phyloP scores from a whole-genome alignment of 2,113 vertebrate genomes.

The Alaudala cheleensis region DNA sequence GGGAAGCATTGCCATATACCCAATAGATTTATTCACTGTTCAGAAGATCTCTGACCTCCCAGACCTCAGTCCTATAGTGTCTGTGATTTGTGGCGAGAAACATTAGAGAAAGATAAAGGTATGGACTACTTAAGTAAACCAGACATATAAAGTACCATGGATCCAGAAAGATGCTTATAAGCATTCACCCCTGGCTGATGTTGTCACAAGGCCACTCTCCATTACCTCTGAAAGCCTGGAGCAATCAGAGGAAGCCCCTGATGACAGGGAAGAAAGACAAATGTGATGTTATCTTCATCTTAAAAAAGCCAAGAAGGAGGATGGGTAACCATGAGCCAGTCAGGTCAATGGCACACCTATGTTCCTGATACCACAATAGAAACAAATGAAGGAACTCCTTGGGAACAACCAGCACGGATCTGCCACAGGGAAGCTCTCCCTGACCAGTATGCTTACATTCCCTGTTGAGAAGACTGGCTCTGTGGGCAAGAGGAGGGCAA shows the following conservation, averaged over 20 bases:
- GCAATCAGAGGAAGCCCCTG: not conserved
- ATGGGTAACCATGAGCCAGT: not conserved
- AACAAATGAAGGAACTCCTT: not conserved
- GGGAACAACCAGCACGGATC: not conserved
- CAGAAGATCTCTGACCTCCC: not conserved
- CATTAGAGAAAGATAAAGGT: not conserved
- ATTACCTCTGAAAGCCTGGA: not conserved
- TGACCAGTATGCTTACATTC: not conserved
- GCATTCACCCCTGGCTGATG: rapidly evolving
- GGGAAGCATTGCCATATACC: not conserved
- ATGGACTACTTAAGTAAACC: not conserved
- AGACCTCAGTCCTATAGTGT: not conserved
- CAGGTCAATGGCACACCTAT: not conserved
- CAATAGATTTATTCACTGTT: not conserved
- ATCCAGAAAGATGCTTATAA: not conserved
- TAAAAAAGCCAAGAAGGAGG: not conserved
- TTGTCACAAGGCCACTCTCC: not conserved
- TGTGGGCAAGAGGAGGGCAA: not conserved
- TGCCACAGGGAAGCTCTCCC: not conserved
- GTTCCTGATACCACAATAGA: not conserved
- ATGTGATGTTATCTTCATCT: not conserved
- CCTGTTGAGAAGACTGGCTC: not conserved
- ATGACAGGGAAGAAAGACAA: not conserved
- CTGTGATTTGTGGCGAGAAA: not conserved
- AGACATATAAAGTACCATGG: not conserved